Conservation (phyloP, 2,113 vertebrate species). For the Todiramphus saurophagus region DNA sequence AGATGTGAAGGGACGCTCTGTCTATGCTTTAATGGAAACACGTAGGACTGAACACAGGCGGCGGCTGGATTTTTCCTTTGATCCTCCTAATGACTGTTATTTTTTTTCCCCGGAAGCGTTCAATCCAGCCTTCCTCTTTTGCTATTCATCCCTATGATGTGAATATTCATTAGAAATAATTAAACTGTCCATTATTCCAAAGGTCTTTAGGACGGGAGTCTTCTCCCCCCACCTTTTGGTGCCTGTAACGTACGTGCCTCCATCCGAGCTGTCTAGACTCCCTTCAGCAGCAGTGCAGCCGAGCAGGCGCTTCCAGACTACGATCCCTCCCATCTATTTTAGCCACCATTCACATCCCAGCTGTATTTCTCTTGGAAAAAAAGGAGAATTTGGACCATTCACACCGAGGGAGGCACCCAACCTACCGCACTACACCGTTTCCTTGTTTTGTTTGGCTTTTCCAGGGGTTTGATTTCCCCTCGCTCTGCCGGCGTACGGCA, state of each 20-base stretch:
- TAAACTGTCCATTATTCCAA: background rate
- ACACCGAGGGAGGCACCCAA: background rate
- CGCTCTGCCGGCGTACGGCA: fast-evolving
- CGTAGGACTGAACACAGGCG: background rate
- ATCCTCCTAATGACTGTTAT: background rate
- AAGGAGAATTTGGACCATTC: background rate
- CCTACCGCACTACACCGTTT: fast-evolving
- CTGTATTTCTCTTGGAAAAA: background rate
- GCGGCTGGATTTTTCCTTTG: background rate
- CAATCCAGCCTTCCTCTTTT: background rate
- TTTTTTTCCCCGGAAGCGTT: background rate
- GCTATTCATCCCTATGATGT: background rate
- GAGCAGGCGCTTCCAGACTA: background rate
- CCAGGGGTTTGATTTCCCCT: background rate
- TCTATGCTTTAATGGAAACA: background rate
- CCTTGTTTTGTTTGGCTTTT: background rate
- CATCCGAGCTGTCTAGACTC: background rate
- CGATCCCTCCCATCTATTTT: background rate
- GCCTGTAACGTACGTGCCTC: background rate
- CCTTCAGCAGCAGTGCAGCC: background rate
- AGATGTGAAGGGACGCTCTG: background rate
- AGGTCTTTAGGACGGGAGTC: fast-evolving
- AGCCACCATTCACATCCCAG: background rate
- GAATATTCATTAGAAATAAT: constrained; percentile 38
- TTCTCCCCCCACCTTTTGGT: background rate